Conservation (phyloP, 2,888 invertebrate species). For the Syritta pipiens region DNA sequence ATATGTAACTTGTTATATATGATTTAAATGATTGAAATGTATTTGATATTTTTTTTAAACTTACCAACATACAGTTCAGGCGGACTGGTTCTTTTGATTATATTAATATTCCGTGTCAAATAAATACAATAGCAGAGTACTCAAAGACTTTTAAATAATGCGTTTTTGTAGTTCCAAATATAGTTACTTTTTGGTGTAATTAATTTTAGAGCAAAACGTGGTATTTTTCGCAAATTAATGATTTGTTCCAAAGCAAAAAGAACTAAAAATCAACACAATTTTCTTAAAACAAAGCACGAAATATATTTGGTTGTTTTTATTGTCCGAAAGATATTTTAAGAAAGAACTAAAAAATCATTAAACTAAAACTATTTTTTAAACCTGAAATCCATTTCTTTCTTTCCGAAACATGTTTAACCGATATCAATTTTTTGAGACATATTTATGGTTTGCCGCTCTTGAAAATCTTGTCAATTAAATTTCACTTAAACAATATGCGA, state of each 20-base stretch:
- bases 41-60: no score
- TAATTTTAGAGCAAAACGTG: background rate
- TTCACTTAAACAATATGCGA: background rate
- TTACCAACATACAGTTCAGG: background rate
- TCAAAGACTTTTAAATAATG: background rate
- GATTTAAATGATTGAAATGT: no score
- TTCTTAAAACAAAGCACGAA: background rate
- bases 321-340: background rate
- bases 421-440: slow-evolving; percentile 30
- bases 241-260: background rate
- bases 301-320: background rate
- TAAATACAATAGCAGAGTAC: background rate
- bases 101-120: background rate
- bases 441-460: background rate
- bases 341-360: background rate
- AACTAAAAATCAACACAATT: background rate
- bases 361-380: background rate
- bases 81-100: background rate
- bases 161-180: background rate
- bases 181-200: no score
- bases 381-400: slow-evolving; percentile 4
- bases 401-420: slow-evolving; percentile 9
- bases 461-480: background rate
- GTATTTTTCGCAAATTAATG: background rate
- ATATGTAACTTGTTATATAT: no score